phyloP scores from a whole-genome alignment of 2,113 vertebrate species.

The Oncorhynchus clarkii region DNA sequence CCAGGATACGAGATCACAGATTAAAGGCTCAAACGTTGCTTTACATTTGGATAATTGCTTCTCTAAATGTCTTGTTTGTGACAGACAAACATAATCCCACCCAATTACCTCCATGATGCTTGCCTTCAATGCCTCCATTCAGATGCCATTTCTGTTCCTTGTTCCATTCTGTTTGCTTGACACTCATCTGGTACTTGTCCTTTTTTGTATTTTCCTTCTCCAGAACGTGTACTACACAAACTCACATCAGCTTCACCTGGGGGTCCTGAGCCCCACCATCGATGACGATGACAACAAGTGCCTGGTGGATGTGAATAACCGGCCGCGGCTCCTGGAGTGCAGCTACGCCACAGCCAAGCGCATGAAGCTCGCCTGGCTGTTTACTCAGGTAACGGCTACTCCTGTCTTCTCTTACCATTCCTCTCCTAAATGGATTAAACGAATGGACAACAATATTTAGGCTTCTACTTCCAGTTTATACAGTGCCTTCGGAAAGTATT shows the following conservation, averaged over 20 bases:
- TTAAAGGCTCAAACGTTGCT: slow-evolving; percentile 31
- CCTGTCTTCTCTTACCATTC: background rate
- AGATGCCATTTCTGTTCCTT: background rate
- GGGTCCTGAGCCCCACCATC: slow-evolving; percentile 89
- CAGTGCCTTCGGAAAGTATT: too few species aligned
- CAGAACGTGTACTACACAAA: slow-evolving; percentile 97
- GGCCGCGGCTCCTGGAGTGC: slow-evolving; percentile 93
- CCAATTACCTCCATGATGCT: slow-evolving; percentile 21
- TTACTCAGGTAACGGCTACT: slow-evolving; percentile 83
- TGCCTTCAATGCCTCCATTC: background rate
- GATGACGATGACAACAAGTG: slow-evolving; percentile 98
- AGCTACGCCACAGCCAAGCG: slow-evolving; percentile 92
- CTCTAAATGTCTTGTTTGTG: slow-evolving; percentile 36
- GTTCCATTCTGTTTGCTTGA: background rate
- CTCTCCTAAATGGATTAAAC: too few species aligned
- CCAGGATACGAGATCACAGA: background rate
- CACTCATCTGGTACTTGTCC: background rate
- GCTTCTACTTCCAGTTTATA: too few species aligned
- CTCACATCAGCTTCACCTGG: slow-evolving; percentile 87
- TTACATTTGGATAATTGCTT: slow-evolving; percentile 35
- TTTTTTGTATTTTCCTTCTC: slow-evolving; percentile 46
- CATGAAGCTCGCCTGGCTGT: slow-evolving; percentile 97
- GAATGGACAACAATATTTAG: too few species aligned
- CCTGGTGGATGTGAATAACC: slow-evolving; percentile 95
- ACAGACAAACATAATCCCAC: slow-evolving; percentile 37